Conservation (phyloP, 2,113 vertebrate species). For the Cavia aperea region DNA sequence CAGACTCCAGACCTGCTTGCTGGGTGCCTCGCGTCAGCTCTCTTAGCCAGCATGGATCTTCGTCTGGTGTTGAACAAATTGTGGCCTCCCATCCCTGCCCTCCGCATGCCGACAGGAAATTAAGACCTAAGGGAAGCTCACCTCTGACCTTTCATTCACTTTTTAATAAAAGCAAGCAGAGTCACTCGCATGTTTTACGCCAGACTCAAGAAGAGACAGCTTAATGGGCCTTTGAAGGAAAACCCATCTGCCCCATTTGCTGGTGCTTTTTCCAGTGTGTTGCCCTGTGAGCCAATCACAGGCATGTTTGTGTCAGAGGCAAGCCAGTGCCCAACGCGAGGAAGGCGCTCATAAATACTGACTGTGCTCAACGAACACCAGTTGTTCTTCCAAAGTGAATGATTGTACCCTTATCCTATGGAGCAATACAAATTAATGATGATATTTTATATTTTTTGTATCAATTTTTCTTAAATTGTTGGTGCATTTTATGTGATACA, state of each 20-base stretch:
- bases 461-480: background rate
- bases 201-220: conserved; percentile 68
- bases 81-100: background rate
- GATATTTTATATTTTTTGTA: background rate
- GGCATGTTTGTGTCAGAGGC: background rate
- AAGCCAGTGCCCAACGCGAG: background rate
- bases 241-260: conserved; percentile 30
- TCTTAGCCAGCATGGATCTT: background rate
- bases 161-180: conserved; percentile 80
- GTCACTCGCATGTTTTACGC: conserved; percentile 56
- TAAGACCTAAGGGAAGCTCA: conserved; percentile 74
- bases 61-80: conserved; percentile 14
- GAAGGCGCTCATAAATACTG: background rate
- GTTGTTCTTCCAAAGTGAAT: background rate
- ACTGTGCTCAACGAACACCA: background rate
- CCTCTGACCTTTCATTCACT: conserved; percentile 77
- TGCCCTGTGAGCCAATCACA: background rate
- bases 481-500: background rate
- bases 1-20: background rate
- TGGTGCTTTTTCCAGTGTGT: conserved; percentile 13
- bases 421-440: conserved; percentile 1
- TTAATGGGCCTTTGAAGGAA: conserved; percentile 70
- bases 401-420: background rate
- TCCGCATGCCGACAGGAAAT: conserved; percentile 76
- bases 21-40: background rate